These are phyloP conservation scores for Mesitornis unicolor DNA, from an alignment of 2,113 vertebrate species.

Conservation along the genomic window DNA sequence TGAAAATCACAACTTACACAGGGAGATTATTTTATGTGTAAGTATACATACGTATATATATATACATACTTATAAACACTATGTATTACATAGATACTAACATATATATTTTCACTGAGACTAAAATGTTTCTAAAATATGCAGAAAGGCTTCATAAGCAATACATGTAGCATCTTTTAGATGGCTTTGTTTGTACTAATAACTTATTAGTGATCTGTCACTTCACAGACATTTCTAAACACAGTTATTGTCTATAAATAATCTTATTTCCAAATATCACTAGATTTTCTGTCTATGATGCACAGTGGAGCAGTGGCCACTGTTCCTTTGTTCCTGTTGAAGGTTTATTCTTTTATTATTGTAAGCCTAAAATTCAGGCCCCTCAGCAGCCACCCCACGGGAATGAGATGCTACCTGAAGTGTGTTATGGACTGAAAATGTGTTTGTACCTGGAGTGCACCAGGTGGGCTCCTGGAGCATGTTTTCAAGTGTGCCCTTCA, in stretches of 20 bases:
- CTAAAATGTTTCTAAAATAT: neutral
- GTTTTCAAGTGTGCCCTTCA: neutral
- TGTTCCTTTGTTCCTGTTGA: neutral
- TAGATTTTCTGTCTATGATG: neutral
- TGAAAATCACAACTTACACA: neutral
- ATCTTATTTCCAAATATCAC: neutral
- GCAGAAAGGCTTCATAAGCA: neutral
- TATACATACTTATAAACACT: no score
- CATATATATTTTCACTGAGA: neutral
- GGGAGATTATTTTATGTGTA: neutral
- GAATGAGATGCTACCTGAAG: neutral
- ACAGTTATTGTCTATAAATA: neutral
- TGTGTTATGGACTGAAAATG: rapidly evolving
- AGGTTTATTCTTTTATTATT: neutral
- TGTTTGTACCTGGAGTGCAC: neutral
- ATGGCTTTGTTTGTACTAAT: neutral
- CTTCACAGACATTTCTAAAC: neutral
- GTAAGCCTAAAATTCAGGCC: neutral
- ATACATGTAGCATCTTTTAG: neutral
- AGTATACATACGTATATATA: no score
- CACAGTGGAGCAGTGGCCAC: neutral
- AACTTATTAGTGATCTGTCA: neutral
- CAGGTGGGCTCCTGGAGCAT: neutral
- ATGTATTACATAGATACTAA: neutral
- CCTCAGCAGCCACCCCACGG: rapidly evolving